Evolutionary conservation across 2,888 invertebrate species (phyloP).

Genomic region (Chesias legatella): DNA sequence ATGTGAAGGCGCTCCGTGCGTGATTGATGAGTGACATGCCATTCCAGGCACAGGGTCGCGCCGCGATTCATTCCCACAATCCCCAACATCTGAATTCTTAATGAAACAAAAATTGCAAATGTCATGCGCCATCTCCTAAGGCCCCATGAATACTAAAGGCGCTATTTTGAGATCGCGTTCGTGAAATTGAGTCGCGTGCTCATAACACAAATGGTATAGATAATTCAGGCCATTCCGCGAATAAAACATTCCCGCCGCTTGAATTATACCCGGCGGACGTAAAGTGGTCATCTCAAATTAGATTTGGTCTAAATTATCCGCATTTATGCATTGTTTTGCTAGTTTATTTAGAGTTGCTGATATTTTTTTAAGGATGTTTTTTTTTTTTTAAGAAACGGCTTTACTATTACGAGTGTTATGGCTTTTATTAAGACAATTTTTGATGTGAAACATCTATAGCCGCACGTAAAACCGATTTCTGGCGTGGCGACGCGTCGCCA

Average conservation of each 20-base stretch:
- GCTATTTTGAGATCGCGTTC: slow-evolving; percentile 68
- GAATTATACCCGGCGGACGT: slow-evolving; percentile 9
- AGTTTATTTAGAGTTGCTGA: no score
- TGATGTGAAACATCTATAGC: no score
- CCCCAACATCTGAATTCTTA: slow-evolving; percentile 74
- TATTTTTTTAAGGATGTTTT: no score
- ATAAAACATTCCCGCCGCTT: slow-evolving; percentile 16
- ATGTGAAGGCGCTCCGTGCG: slow-evolving; percentile 14
- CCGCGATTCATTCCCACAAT: slow-evolving; percentile 65
- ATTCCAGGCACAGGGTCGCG: slow-evolving; percentile 23
- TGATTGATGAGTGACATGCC: slow-evolving; percentile 22
- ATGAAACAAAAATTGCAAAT: slow-evolving; percentile 79
- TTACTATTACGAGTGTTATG: no score
- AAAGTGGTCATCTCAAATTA: slow-evolving; percentile 38
- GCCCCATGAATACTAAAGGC: slow-evolving; percentile 77
- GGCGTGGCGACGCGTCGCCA: no score
- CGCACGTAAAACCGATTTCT: no score
- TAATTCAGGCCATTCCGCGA: slow-evolving; percentile 55
- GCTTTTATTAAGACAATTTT: no score
- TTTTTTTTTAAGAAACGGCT: no score
- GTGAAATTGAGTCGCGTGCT: slow-evolving; percentile 63
- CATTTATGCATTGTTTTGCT: neutral
- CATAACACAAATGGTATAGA: slow-evolving; percentile 62
- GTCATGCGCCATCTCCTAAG: slow-evolving; percentile 66
- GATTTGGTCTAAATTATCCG: neutral